phyloP scores from a whole-genome alignment of 2,797 vertebrate species.

The Pampus argenteus region DNA sequence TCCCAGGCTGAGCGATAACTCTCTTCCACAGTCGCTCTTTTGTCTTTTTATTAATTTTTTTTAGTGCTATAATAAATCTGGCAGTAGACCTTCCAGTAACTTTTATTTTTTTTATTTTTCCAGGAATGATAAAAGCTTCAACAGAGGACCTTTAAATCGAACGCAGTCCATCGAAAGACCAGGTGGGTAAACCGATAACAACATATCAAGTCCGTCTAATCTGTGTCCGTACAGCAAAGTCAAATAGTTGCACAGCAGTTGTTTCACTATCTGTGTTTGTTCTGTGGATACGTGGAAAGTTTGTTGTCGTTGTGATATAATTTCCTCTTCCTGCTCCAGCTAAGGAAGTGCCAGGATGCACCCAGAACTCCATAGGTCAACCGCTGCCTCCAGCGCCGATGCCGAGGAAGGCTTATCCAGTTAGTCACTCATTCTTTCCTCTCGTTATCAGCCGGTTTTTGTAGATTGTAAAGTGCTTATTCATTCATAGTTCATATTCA shows the following conservation, averaged over 20 bases:
- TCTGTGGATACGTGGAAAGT: slow-evolving; percentile 47
- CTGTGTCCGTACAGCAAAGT: slow-evolving; percentile 2
- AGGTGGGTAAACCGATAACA: slow-evolving; percentile 77
- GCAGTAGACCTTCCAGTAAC: background rate
- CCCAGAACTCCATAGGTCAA: slow-evolving; percentile 85
- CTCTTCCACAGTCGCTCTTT: slow-evolving; percentile 34
- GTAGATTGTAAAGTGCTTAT: slow-evolving; percentile 1
- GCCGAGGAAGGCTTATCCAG: slow-evolving; percentile 91
- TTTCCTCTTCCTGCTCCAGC: slow-evolving; percentile 83
- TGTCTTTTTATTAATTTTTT: slow-evolving; percentile 34
- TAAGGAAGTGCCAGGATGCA: slow-evolving; percentile 86
- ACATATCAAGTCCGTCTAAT: slow-evolving; percentile 23
- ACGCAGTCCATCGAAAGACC: slow-evolving; percentile 87
- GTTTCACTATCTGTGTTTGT: slow-evolving; percentile 45
- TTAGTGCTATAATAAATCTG: slow-evolving; percentile 43
- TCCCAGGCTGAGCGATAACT: slow-evolving; percentile 36
- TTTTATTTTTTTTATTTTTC: slow-evolving; percentile 42
- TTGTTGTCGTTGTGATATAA: slow-evolving; percentile 66
- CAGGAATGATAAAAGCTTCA: slow-evolving; percentile 90
- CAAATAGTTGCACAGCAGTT: background rate
- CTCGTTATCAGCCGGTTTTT: slow-evolving; percentile 3
- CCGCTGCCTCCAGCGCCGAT: slow-evolving; percentile 90
- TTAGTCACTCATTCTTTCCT: slow-evolving; percentile 77
- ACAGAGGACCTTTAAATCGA: slow-evolving; percentile 85
- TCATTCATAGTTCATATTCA: slow-evolving; percentile 29